Conservation (phyloP, 2,797 vertebrate genomes). For the Pelobates cultripes region DNA sequence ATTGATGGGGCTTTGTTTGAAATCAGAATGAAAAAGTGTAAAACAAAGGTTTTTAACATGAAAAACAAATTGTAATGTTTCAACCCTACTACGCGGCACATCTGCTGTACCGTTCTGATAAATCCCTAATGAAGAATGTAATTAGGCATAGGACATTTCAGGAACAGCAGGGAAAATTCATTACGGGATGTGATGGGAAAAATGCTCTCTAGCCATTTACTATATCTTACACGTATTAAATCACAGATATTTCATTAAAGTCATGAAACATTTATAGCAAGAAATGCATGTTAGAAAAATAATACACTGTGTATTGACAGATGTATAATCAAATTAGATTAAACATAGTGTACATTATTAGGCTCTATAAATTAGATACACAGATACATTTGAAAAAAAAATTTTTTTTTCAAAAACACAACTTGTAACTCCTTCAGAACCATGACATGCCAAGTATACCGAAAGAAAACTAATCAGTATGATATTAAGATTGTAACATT, state of each 20-base stretch:
- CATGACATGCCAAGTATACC: too few relatives aligned
- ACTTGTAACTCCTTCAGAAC: too few relatives aligned
- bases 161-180: neutral
- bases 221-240: neutral
- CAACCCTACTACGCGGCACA: neutral
- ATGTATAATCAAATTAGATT: neutral
- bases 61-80: conserved; percentile 3
- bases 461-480: too few relatives aligned
- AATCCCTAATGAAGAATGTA: conserved; percentile 9
- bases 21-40: neutral
- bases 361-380: too few relatives aligned
- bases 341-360: too few relatives aligned
- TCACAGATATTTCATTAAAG: neutral
- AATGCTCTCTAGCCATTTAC: neutral
- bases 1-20: neutral
- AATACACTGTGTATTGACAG: neutral
- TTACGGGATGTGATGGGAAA: neutral
- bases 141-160: neutral
- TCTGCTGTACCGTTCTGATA: neutral
- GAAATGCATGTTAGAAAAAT: too few relatives aligned
- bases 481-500: too few relatives aligned
- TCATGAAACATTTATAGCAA: neutral
- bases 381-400: too few relatives aligned
- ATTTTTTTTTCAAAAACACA: too few relatives aligned
- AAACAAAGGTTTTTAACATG: conserved; percentile 5